phyloP scores from a whole-genome alignment of 2,113 vertebrate genomes.

The Urocolius indicus region DNA sequence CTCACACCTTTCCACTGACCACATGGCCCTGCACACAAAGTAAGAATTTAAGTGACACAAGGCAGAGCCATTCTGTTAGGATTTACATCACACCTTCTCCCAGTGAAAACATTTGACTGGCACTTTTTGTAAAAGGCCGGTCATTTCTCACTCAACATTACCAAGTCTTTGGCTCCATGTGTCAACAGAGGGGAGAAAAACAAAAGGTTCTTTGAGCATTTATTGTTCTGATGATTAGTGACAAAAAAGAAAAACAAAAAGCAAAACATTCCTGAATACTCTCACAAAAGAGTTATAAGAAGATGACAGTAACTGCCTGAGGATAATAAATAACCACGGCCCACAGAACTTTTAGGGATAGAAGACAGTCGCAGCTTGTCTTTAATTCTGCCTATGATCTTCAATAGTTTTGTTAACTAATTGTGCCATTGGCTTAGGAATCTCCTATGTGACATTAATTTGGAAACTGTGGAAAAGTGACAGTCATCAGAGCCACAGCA shows the following conservation, averaged over 20 bases:
- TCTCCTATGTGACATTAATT: neutral
- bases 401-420: neutral
- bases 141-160: neutral
- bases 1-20: neutral
- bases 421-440: neutral
- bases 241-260: neutral
- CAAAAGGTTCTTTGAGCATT: neutral
- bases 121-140: neutral
- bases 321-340: neutral
- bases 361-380: neutral
- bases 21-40: accelerated
- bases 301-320: neutral
- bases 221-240: constrained; percentile 6
- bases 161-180: accelerated
- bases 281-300: constrained; percentile 14
- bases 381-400: neutral
- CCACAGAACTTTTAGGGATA: neutral
- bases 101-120: neutral
- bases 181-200: neutral
- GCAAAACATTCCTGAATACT: neutral
- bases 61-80: neutral
- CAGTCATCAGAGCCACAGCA: neutral
- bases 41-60: neutral
- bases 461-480: neutral
- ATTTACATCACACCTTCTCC: neutral